phyloP scores from a whole-genome alignment of 1,140 invertebrate genomes.

The Pseudachorutes palmiensis region DNA sequence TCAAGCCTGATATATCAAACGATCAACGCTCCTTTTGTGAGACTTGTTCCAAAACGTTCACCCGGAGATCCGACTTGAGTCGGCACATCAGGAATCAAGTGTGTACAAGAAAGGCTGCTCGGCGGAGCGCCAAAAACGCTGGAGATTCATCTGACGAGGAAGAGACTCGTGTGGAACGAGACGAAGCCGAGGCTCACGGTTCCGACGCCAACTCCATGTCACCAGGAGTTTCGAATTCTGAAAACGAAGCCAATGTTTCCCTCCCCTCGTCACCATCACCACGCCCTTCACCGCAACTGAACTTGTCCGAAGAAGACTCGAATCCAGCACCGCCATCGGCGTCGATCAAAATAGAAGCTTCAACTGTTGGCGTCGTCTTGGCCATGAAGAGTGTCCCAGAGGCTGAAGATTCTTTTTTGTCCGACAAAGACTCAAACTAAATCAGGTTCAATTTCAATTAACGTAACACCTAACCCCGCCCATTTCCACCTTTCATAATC shows the following conservation, averaged over 20 bases:
- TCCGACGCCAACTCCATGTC: conserved; percentile 1
- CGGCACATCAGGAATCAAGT: background rate
- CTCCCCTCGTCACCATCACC: conserved; percentile 3
- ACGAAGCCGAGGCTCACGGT: background rate
- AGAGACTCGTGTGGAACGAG: background rate
- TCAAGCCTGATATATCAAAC: background rate
- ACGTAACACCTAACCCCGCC: no score
- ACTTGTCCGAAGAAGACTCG: background rate
- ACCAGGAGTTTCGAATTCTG: conserved; percentile 5
- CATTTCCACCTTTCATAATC: no score
- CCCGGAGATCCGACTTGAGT: background rate
- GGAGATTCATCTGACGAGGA: background rate
- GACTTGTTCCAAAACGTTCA: background rate
- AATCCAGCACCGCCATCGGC: background rate
- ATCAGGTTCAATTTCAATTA: background rate
- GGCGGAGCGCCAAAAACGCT: background rate
- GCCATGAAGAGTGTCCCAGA: background rate
- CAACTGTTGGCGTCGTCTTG: background rate
- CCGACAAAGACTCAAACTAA: conserved; percentile 10
- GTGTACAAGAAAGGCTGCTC: background rate
- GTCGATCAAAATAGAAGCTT: no score
- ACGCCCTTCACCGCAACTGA: background rate
- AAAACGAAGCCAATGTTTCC: background rate
- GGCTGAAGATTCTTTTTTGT: background rate
- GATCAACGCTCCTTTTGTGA: background rate